Percentiles rank a stretch among this genome's conserved stretches.
Evolutionary conservation across 2,797 vertebrate genomes (phyloP).

Genomic region (Dendrocincla fuliginosa): DNA sequence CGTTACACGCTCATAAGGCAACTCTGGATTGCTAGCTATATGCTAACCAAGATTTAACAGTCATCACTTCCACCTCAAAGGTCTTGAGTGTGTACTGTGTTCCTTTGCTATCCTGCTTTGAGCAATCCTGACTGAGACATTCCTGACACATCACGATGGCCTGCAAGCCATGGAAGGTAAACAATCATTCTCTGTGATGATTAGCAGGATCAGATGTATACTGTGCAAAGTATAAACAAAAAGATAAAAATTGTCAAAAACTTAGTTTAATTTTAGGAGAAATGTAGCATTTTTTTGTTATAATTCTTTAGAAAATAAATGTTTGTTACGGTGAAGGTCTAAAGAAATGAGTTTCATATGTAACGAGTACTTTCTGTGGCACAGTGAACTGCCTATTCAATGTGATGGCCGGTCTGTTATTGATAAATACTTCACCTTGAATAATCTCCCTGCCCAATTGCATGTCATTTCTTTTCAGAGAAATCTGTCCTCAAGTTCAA

Average conservation of each 20-base stretch:
- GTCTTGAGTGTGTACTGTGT: not conserved
- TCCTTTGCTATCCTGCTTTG: not conserved
- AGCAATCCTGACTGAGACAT: not conserved
- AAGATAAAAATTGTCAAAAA: rapidly evolving
- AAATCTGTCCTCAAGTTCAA: not conserved
- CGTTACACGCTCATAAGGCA: not conserved
- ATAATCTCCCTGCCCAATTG: not conserved
- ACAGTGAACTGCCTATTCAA: not conserved
- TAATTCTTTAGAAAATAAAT: not conserved
- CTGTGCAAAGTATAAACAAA: not conserved
- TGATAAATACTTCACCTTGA: not conserved
- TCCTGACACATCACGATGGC: not conserved
- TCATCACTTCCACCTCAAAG: not conserved
- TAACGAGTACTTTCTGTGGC: not conserved
- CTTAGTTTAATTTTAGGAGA: not conserved
- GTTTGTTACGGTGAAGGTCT: not conserved
- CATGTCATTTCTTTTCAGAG: not conserved
- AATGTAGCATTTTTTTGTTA: not conserved
- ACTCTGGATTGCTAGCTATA: not conserved
- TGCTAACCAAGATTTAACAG: not conserved
- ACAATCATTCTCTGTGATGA: not conserved
- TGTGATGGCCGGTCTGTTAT: not conserved
- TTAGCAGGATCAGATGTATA: not conserved
- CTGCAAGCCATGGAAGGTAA: not conserved
- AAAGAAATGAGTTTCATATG: not conserved